Conservation (phyloP, 2,113 vertebrate species). For the Camelus dromedarius region DNA sequence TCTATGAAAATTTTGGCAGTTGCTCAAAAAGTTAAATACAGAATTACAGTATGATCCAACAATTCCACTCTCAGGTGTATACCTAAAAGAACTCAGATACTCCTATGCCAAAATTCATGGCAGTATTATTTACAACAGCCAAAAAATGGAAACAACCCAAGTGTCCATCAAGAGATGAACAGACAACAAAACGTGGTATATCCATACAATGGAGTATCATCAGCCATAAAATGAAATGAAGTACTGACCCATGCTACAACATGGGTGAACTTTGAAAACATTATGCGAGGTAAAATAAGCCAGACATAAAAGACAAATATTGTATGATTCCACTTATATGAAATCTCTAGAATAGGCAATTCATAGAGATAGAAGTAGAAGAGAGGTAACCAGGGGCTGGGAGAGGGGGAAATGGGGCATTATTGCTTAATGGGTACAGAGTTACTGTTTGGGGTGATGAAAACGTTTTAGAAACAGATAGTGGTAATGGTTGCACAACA, state of each 20-base stretch:
- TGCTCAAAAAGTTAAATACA: neutral
- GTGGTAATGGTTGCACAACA: neutral
- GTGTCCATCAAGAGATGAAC: neutral
- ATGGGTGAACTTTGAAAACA: neutral
- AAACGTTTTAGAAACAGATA: constrained; percentile 40
- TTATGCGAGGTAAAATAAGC: neutral
- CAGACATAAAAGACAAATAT: neutral
- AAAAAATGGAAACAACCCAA: neutral
- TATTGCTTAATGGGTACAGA: constrained; percentile 40
- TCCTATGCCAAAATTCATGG: neutral
- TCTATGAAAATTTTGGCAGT: neutral
- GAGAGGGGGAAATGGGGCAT: neutral
- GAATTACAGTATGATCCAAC: neutral
- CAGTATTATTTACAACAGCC: neutral
- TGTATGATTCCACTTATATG: neutral
- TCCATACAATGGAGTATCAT: neutral
- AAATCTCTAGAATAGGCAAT: neutral
- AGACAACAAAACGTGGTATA: neutral
- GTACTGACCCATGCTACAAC: neutral
- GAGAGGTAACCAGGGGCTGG: neutral
- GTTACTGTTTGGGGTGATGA: constrained; percentile 61
- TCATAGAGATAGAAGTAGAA: neutral
- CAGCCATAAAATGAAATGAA: neutral
- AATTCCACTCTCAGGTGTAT: neutral
- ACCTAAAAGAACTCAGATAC: neutral